These are phyloP conservation scores for Phyllotreta striolata DNA, from an alignment of 2,888 invertebrate species.

Conservation along the genomic window DNA sequence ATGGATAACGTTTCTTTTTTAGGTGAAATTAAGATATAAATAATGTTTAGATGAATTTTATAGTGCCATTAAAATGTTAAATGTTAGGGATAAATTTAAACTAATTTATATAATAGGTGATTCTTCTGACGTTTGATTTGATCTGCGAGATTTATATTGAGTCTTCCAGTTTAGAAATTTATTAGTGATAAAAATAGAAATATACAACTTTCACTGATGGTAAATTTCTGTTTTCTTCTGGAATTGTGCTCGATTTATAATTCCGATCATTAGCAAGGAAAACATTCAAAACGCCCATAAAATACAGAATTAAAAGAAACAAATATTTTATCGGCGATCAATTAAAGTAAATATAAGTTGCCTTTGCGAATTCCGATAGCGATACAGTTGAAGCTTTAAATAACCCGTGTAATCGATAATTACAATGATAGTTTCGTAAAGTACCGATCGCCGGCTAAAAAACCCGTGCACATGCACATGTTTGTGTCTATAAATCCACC, in stretches of 20 bases:
- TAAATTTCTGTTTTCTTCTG: no score
- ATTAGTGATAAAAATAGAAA: no score
- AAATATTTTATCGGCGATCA: no score
- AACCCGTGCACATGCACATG: neutral
- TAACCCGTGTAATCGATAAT: slow-evolving; percentile 31
- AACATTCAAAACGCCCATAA: no score
- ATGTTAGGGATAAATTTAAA: slow-evolving; percentile 6
- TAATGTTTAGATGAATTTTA: slow-evolving; percentile 4
- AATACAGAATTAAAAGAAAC: no score
- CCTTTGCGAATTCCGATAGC: slow-evolving; percentile 15
- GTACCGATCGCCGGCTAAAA: neutral
- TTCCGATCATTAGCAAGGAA: no score
- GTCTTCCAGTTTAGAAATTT: no score
- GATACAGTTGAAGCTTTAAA: slow-evolving; percentile 19
- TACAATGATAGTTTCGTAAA: slow-evolving; percentile 22
- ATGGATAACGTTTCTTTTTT: neutral
- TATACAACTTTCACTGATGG: no score
- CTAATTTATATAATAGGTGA: neutral
- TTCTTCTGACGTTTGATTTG: no score
- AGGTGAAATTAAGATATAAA: slow-evolving; percentile 12
- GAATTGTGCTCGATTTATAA: no score
- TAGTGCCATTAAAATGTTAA: slow-evolving; percentile 8
- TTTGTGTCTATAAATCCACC: slow-evolving; percentile 20
- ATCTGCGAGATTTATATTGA: no score
- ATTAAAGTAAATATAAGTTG: slow-evolving; percentile 17